phyloP scores from a whole-genome alignment of 64 coral and sea anemone genomes.

The Trachythela sp. region DNA sequence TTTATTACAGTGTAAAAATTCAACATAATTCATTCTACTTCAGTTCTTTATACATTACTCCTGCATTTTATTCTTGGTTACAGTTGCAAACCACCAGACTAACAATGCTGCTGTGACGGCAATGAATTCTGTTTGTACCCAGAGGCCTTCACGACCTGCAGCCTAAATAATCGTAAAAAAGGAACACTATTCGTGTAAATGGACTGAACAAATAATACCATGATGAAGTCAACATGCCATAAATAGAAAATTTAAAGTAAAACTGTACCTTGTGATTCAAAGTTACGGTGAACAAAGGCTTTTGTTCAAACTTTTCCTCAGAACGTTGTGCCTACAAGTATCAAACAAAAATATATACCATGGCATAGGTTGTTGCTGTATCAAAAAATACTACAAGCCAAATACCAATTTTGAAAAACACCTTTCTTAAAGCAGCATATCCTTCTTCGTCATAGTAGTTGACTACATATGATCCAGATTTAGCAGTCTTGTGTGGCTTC shows the following conservation, averaged over 20 bases:
- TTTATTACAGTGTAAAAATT: not conserved
- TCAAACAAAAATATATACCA: not conserved
- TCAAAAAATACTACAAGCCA: too few species aligned
- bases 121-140: slow-evolving; percentile 98
- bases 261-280: slow-evolving; percentile 71
- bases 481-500: slow-evolving; percentile 71
- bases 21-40: not conserved
- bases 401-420: too few species aligned
- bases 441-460: slow-evolving; percentile 93
- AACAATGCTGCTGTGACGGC: slow-evolving; percentile 92
- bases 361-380: not conserved
- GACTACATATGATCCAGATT: slow-evolving; percentile 66
- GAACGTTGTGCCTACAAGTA: slow-evolving; percentile 76
- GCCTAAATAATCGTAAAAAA: slow-evolving; percentile 32
- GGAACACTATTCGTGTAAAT: not conserved
- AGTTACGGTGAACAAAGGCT: slow-evolving; percentile 86
- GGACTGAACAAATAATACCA: not conserved
- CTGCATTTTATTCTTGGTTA: slow-evolving; percentile 86
- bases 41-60: slow-evolving; percentile 52
- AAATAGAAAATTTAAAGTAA: not conserved
- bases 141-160: slow-evolving; percentile 90
- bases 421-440: slow-evolving; percentile 94
- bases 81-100: slow-evolving; percentile 97
- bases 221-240: not conserved
- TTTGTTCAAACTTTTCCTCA: slow-evolving; percentile 66